phyloP scores from a whole-genome alignment of 2,888 invertebrate species.

The Cepaea hortensis region DNA sequence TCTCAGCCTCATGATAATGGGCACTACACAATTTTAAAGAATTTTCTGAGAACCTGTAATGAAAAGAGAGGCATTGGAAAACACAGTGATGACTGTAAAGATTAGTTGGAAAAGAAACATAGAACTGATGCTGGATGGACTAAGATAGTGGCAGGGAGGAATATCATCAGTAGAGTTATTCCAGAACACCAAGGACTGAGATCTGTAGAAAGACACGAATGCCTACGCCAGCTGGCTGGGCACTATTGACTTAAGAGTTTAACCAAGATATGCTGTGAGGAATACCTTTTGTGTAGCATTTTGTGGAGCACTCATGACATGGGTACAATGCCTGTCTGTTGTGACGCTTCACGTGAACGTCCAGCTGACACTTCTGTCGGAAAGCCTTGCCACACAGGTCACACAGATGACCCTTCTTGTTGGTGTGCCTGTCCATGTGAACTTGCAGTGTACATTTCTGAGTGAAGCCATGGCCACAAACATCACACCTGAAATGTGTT shows the following conservation, averaged over 20 bases:
- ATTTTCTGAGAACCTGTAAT: too few relatives aligned
- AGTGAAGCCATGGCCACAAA: constrained; percentile 68
- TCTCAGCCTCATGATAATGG: too few relatives aligned
- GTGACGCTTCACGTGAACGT: constrained; percentile 98
- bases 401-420: constrained; percentile 97
- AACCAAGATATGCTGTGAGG: background rate
- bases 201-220: too few relatives aligned
- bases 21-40: too few relatives aligned
- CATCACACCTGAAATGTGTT: constrained; percentile 66
- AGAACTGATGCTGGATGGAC: too few relatives aligned
- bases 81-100: too few relatives aligned
- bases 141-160: too few relatives aligned
- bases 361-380: constrained; percentile 91
- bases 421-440: constrained; percentile 94
- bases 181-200: too few relatives aligned
- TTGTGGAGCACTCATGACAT: constrained; percentile 81
- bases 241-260: background rate
- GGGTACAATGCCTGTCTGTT: constrained; percentile 96
- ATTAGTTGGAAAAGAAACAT: too few relatives aligned
- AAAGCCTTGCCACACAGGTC: constrained; percentile 91
- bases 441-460: constrained; percentile 98
- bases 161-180: too few relatives aligned
- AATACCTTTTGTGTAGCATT: constrained; percentile 81
- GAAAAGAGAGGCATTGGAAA: too few relatives aligned
- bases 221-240: too few relatives aligned